phyloP scores from a whole-genome alignment of 1,140 invertebrate species.

The Oscheius sp. region DNA sequence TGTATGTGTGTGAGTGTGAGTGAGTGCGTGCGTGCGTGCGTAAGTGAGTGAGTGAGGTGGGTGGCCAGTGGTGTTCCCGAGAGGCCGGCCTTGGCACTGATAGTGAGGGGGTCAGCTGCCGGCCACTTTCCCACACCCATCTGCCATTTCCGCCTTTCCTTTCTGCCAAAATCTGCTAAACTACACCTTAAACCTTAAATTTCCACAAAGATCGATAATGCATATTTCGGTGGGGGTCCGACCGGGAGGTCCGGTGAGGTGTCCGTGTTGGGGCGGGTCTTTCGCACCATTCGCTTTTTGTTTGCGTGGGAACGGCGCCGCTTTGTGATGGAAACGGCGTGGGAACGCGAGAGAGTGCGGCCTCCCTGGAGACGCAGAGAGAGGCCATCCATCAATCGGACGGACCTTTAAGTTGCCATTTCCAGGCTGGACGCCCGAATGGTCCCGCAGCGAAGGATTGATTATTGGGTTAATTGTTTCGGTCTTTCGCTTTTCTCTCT shows the following conservation, averaged over 20 bases:
- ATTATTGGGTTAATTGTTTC: no score
- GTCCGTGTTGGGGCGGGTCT: not conserved
- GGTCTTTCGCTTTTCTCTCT: no score
- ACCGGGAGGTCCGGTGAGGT: no score
- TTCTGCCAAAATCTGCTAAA: not conserved
- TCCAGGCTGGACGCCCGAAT: no score
- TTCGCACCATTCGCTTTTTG: constrained; percentile 7
- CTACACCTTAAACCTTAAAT: not conserved
- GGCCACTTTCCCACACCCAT: not conserved
- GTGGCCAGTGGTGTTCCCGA: no score
- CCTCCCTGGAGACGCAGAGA: not conserved
- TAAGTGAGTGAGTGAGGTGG: no score
- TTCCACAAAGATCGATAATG: not conserved
- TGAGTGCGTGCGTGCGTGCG: no score
- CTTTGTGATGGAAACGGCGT: constrained; percentile 13
- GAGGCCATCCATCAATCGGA: constrained; percentile 3
- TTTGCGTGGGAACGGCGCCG: constrained; percentile 5
- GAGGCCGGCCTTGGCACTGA: not conserved
- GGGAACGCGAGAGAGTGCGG: not conserved
- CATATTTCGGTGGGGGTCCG: not conserved
- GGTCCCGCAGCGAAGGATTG: no score
- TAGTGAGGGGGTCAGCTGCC: not conserved
- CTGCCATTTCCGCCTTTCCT: not conserved
- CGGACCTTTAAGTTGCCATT: no score
- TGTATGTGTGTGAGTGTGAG: no score